Evolutionary conservation across 2,797 vertebrate species (phyloP).

Genomic region (Ispidina picta): DNA sequence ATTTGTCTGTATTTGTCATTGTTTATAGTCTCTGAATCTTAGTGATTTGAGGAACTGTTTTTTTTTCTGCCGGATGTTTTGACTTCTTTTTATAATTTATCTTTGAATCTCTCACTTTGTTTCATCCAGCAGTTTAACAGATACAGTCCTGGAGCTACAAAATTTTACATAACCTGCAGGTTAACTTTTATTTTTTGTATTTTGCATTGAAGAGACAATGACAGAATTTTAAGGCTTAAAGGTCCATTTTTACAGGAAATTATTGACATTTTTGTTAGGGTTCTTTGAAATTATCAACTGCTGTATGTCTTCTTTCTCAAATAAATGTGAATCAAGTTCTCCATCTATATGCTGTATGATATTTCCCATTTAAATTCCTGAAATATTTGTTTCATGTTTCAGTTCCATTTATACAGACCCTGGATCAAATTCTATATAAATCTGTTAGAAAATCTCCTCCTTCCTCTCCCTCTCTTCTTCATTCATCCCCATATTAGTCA

Average conservation of each 20-base stretch:
- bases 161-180: neutral
- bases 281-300: neutral
- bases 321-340: neutral
- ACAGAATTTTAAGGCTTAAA: neutral
- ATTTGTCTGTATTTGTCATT: neutral
- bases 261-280: accelerated
- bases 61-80: neutral
- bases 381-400: neutral
- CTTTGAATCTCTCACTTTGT: neutral
- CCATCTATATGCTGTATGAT: neutral
- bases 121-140: neutral
- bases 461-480: no score
- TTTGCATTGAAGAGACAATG: neutral
- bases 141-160: neutral
- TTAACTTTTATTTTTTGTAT: neutral
- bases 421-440: neutral
- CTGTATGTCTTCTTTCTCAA: neutral
- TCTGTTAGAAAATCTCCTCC: neutral
- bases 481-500: neutral
- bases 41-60: neutral
- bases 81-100: neutral
- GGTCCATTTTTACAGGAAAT: neutral
- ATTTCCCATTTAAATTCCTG: neutral
- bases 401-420: neutral
- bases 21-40: neutral